These are phyloP conservation scores for Polypedilum vanderplanki DNA, from an alignment of 1,140 invertebrate genomes.

Conservation along the genomic window DNA sequence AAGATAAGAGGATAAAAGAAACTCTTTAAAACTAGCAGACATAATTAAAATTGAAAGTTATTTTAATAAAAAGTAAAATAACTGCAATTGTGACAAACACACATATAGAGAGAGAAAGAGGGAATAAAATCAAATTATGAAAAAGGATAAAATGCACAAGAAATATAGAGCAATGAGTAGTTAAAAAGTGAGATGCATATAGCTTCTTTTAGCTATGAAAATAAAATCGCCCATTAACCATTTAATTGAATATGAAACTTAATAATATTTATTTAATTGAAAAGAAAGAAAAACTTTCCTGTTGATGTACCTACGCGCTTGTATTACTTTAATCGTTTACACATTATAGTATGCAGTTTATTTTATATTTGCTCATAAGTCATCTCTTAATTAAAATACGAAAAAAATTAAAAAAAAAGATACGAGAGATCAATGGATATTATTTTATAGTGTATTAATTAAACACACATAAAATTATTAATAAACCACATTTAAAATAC, in stretches of 20 bases:
- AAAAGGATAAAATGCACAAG: too few species aligned
- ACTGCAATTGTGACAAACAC: too few species aligned
- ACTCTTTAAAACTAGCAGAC: too few species aligned
- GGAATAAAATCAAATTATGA: too few species aligned
- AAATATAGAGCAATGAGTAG: too few species aligned
- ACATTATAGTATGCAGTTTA: not conserved
- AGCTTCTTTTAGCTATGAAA: too few species aligned
- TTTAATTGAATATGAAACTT: not conserved
- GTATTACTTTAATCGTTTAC: not conserved
- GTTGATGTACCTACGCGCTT: not conserved
- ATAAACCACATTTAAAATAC: not conserved
- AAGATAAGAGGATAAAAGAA: too few species aligned
- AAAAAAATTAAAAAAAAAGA: slow-evolving; percentile 15
- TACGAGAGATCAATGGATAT: not conserved
- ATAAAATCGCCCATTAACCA: slow-evolving; percentile 12
- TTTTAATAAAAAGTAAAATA: too few species aligned
- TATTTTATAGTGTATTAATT: not conserved
- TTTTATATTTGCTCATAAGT: slow-evolving; percentile 1
- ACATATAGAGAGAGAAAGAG: too few species aligned
- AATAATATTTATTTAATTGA: not conserved
- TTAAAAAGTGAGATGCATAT: too few species aligned
- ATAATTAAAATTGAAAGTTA: too few species aligned
- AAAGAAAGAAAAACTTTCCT: slow-evolving; percentile 20
- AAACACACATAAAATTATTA: not conserved
- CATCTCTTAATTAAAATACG: slow-evolving; percentile 13